Base-by-base conservation (phyloP, 1,140 invertebrate species). In the Zeugodacus cucurbitae region DNA sequence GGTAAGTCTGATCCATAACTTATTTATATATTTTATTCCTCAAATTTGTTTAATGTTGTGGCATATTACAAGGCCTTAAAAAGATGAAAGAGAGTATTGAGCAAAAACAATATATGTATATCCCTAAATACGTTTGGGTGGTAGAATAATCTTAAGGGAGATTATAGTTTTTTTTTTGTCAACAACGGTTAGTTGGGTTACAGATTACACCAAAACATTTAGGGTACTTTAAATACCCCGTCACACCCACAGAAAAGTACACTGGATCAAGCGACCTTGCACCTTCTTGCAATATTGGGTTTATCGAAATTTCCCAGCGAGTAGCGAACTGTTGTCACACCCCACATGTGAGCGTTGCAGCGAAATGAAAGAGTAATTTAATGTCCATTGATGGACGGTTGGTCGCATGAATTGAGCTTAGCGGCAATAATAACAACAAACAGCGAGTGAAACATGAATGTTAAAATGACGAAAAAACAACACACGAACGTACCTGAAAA, bases 351-450 rank as follows among this genome's bases (percentile, higher is more conserved):
- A n/a, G 17, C 41, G n/a, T 26, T 82, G 74, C 37, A 48, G 14
- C 41, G 34, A 11, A 41, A n/a, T n/a, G 41, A 54, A 82, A 82
- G 74, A 82, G 74, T 82, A 82, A 82, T 82, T 82, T 82, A 82
- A 48, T n/a, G 74, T 48, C 74, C 74, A 82, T 82, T 82, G 74
- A 82, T 82, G 41, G 74, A 48, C 74, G 22, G 48, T 62, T 10
- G 58, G n/a, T 62, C 58, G 58, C 34, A 82, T 48, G 74, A 82
- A 48, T 82, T 29, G 41, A 48, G 74, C 10, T 82, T 48, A 82
- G 37, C 22, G 34, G 41, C 17, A 82, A 82, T 22, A 48, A 82
- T 41, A 82, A 82, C 37, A 48, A 48, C 64, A 48, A 44, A 37
- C 1, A 62, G n/a, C n/a, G 7, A n/a, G 26, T 62, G 58, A 41